Evolutionary conservation across 37 sponge, comb jelly and placozoan species (phyloP).

Genomic region (Beroe ovata): DNA sequence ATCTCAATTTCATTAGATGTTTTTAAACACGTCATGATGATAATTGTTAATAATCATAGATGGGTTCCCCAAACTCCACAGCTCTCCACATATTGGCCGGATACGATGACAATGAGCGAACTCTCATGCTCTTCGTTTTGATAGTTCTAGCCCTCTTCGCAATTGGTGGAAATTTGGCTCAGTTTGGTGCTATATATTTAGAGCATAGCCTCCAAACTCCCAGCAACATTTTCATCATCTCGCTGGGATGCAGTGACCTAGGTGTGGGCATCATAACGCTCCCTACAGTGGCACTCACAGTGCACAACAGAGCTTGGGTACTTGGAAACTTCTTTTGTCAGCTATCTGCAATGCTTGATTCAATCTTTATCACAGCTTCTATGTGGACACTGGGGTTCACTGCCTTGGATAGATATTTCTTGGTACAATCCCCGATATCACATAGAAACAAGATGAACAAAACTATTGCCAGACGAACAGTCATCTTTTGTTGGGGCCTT

Average conservation of each 20-base stretch:
- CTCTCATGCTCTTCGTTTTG: conserved; percentile 23
- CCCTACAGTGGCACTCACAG: conserved; percentile 39
- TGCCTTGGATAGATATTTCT: conserved; percentile 10
- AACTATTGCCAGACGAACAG: background rate
- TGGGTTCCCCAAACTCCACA: background rate
- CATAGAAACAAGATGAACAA: conserved; percentile 52
- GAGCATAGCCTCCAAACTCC: conserved; percentile 43
- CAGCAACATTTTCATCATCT: conserved; percentile 62
- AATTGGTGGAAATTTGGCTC: conserved; percentile 1
- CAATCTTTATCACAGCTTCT: conserved; percentile 59
- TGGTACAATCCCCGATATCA: conserved; percentile 40
- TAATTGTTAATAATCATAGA: background rate
- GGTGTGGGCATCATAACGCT: conserved; percentile 59
- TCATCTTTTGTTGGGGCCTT: conserved; percentile 28
- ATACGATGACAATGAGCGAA: background rate
- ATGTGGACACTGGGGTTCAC: conserved; percentile 67
- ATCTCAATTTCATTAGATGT: no score
- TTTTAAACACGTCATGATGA: background rate
- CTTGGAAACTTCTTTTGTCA: background rate
- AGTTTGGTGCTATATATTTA: conserved; percentile 13
- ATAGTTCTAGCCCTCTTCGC: conserved; percentile 25
- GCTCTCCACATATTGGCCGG: background rate
- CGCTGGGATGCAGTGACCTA: conserved; percentile 58
- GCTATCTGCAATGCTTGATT: conserved; percentile 34
- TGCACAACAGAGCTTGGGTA: conserved; percentile 31